Evolutionary conservation across 30 jellyfish, hydroid and myxozoan genomes (phyloP).

Genomic region (Aurelia coerulea): DNA sequence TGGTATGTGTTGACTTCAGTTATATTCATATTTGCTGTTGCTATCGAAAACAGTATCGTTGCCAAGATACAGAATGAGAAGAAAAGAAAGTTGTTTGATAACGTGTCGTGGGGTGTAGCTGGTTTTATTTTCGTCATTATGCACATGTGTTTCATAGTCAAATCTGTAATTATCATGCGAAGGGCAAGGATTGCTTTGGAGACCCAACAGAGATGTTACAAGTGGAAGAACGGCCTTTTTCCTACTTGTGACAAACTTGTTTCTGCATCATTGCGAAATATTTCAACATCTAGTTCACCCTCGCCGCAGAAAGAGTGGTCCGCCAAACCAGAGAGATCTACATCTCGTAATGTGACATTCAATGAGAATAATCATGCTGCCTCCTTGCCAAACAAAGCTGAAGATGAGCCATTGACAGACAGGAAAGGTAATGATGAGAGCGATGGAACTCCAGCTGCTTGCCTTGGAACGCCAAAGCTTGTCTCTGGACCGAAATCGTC

Average conservation of each 20-base stretch:
- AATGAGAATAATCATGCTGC: not conserved
- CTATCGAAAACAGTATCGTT: slow-evolving; percentile 81
- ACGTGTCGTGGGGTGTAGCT: slow-evolving; percentile 44
- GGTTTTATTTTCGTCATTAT: slow-evolving; percentile 13
- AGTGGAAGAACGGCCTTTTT: slow-evolving; percentile 66
- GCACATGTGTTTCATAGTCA: slow-evolving; percentile 28
- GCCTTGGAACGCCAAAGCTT: not conserved
- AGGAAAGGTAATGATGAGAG: not conserved
- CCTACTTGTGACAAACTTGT: slow-evolving; percentile 63
- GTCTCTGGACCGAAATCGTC: not conserved
- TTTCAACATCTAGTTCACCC: not conserved
- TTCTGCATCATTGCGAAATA: slow-evolving; percentile 23
- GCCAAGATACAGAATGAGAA: slow-evolving; percentile 32
- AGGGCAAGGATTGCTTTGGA: slow-evolving; percentile 21
- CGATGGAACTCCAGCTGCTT: not conserved
- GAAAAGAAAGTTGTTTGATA: not conserved
- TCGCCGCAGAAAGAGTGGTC: not conserved
- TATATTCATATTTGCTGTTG: slow-evolving; percentile 78
- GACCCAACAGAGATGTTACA: slow-evolving; percentile 60
- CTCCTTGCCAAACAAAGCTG: not conserved
- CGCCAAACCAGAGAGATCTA: not conserved
- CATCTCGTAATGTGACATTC: not conserved
- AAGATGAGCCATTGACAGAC: not conserved
- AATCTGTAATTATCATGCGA: slow-evolving; percentile 20
- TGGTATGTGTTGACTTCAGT: slow-evolving; percentile 85